Evolutionary conservation across 2,113 vertebrate genomes (phyloP), one percentile per base, ranked within the genome.

Genomic region (Rhinogobius similis): DNA sequence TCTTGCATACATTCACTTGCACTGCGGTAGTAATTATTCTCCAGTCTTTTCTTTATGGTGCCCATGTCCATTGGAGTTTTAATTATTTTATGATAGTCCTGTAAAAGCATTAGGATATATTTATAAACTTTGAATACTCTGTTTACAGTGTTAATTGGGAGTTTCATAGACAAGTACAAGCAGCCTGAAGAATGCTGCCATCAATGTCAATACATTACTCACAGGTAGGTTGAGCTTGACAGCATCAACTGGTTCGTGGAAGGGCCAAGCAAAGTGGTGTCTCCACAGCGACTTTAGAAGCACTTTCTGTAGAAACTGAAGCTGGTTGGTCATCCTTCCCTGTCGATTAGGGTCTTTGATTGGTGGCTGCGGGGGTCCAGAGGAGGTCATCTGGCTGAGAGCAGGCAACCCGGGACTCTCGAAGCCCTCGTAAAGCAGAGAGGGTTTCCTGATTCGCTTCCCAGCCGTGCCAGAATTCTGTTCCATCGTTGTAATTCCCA

Each of bases 31-130:
- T 92, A 98, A 65, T 88, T 95, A 73, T 95, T 96, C 78, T 98
- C 97, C 32, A 98, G 75, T 21, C 96, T 91, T 14, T 90, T 92
- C 78, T 96, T 98, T 55, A 98, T 98, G 0, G 94, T 96, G 20
- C 96, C 96, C 96, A 98, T 96, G 53, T 98, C 96, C 96, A 98
- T 98, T 2, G 96, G 96, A 16, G 87, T 95, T 65, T 98, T 98
- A 83, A 98, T 98, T 80, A 98, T 98, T 73, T 96, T 98, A 75
- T 97, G 96, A 70, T 98, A 98, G 67, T 98, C 96, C 96, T 98
- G 53, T 10, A 36, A 12, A 0, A 27, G 63, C 52, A 55, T 6
- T 26, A 26, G 21, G 0, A 58, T 2, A 38, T 0, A 21, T 23
- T 24, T 21, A n/a, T n/a, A n/a, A 62, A 14, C 14, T 14, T 16